Evolutionary conservation across 2,888 invertebrate species (phyloP).

Genomic region (Orthonychiurus folsomi): DNA sequence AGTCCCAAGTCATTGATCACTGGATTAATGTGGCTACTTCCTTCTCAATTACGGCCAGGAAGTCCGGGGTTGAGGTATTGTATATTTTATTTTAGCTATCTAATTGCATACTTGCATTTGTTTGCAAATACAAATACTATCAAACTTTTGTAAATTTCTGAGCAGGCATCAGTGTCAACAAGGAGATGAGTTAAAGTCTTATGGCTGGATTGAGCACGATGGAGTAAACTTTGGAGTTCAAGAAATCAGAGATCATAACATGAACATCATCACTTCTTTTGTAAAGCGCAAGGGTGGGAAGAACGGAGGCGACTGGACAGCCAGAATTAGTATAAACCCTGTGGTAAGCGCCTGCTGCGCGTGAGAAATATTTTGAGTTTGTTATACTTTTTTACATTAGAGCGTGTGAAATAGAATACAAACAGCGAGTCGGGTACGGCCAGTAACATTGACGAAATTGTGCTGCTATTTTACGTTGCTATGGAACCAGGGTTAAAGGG

Average conservation of each 20-base stretch:
- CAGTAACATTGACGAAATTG: conserved; percentile 41
- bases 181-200: conserved; percentile 65
- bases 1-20: conserved; percentile 80
- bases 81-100: too few relatives aligned
- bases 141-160: neutral
- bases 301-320: conserved; percentile 90
- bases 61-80: conserved; percentile 66
- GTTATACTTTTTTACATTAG: neutral
- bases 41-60: conserved; percentile 55
- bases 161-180: conserved; percentile 89
- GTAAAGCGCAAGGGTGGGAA: conserved; percentile 71
- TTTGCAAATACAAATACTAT: neutral
- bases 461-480: conserved; percentile 37
- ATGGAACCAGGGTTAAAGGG: conserved; percentile 34
- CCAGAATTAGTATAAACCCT: conserved; percentile 59
- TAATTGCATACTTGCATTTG: conserved; percentile 2
- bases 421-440: too few relatives aligned
- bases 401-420: conserved; percentile 13
- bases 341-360: conserved; percentile 46
- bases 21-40: conserved; percentile 95
- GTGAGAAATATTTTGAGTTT: neutral
- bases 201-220: conserved; percentile 90
- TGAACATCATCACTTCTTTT: conserved; percentile 72
- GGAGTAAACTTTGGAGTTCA: conserved; percentile 86
- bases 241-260: conserved; percentile 70